Base-by-base conservation (phyloP, 2,113 vertebrate genomes). In the Phylloscopus trochiloides region DNA sequence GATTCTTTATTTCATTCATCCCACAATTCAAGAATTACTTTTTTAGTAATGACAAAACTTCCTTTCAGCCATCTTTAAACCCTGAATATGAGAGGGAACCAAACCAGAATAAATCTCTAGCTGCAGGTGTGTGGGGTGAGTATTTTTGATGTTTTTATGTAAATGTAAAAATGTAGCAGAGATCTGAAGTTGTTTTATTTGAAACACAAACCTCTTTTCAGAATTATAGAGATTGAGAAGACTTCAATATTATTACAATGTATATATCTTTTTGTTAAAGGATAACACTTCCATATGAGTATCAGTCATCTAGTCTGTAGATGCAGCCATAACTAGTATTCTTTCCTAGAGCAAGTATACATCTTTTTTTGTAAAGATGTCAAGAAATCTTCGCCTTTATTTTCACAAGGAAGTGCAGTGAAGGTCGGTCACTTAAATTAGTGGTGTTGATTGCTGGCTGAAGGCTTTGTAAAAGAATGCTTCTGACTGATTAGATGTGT, bases 111-210 rank as follows among this genome's bases (percentile, higher is more conserved):
- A 98, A 97, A 95, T 98, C 98, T 88, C 96, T 96, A 94, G 94
- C 98, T 95, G 96, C 97, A 48, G 97, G 98, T 95, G 98, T 98
- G 34, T 98, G 98, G 98, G 98, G 98, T 98, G 95, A 98, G 98
- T 98, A 80, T 47, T 87, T 88, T 71, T 96, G 4, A 26, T 62
- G 31, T 19, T 95, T 94, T 86, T 54, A 40, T 40, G 40, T 40
- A 58, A 66, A 29, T 63, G 8, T n/a, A 77, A 57, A 92, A 74
- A 32, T 10, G 1, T 71, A 29, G 21, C 3, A 17, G 36, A 86
- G 7, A 42, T 79, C 20, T 92, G 25, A 65, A 48, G 12, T 14
- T 19, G 6, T 70, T 92, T 50, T 76, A 45, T 48, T 85, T 72
- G 42, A 82, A 87, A 40, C 9, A 36, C 0, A 13, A 25, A 3